Conservation (phyloP, 2,797 vertebrate genomes). For the Pseudochirops corinnae region DNA sequence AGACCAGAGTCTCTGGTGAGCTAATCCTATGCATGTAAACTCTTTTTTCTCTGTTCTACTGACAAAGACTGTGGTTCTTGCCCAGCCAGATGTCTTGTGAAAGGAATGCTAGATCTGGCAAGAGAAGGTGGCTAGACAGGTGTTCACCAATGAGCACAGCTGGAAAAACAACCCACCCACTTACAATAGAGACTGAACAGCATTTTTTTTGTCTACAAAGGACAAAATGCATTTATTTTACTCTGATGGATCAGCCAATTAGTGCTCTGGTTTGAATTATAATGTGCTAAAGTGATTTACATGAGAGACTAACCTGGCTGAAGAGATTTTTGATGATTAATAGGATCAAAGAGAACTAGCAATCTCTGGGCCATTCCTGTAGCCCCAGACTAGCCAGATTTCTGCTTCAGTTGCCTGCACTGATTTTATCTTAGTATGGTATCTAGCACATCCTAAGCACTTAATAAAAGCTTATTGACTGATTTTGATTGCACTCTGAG, state of each 20-base stretch:
- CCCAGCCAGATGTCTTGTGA: not conserved
- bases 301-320: not conserved
- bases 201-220: not conserved
- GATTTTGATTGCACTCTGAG: not conserved
- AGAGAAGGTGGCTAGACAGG: not conserved
- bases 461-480: not conserved
- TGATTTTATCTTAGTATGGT: not conserved
- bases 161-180: not conserved
- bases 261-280: not conserved
- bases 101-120: not conserved
- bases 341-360: not conserved
- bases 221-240: not conserved
- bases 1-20: not conserved
- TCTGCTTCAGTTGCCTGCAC: not conserved
- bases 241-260: not conserved
- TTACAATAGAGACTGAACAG: not conserved
- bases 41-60: not conserved
- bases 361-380: not conserved
- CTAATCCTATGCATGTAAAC: not conserved
- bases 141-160: not conserved
- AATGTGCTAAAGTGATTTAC: not conserved
- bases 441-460: not conserved
- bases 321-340: not conserved
- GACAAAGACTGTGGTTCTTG: not conserved
- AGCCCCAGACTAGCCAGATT: not conserved